phyloP scores from a whole-genome alignment of 1,140 invertebrate species.

The Trichoplusia ni region DNA sequence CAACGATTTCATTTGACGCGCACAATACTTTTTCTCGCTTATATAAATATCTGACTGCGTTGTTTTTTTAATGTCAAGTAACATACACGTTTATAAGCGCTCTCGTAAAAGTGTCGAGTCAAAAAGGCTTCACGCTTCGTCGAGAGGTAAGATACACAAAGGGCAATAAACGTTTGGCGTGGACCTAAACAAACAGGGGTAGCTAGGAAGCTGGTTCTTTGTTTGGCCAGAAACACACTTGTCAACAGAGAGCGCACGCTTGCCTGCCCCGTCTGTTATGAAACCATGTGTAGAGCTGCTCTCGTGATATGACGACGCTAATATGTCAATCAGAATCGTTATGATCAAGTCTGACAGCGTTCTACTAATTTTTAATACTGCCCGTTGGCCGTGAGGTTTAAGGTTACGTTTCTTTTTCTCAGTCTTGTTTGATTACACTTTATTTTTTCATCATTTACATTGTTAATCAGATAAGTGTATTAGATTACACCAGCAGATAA shows the following conservation, averaged over 20 bases:
- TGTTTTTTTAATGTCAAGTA: conserved; percentile 52
- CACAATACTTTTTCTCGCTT: conserved; percentile 27
- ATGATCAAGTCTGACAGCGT: conserved; percentile 22
- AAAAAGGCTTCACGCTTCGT: conserved; percentile 78
- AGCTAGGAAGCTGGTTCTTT: conserved; percentile 77
- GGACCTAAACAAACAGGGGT: conserved; percentile 80
- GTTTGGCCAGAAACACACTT: conserved; percentile 76
- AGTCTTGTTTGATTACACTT: conserved; percentile 10
- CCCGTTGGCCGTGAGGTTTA: conserved; percentile 1
- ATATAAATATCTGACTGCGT: conserved; percentile 43
- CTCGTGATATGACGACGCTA: conserved; percentile 40
- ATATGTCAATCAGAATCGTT: conserved; percentile 43
- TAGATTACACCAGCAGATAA: background rate
- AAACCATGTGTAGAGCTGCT: conserved; percentile 32
- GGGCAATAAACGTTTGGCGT: conserved; percentile 74
- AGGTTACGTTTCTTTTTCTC: conserved; percentile 1
- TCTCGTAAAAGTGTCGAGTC: conserved; percentile 78
- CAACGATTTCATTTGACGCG: conserved; percentile 40
- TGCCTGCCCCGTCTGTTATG: conserved; percentile 38
- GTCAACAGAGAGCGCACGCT: conserved; percentile 61
- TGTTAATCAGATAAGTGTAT: background rate
- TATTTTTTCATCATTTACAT: background rate
- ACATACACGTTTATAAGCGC: conserved; percentile 71
- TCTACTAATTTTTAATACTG: conserved; percentile 9
- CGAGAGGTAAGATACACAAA: conserved; percentile 73